Evolutionary conservation across 2,797 vertebrate genomes (phyloP).

Genomic region (Chaunax sp.): DNA sequence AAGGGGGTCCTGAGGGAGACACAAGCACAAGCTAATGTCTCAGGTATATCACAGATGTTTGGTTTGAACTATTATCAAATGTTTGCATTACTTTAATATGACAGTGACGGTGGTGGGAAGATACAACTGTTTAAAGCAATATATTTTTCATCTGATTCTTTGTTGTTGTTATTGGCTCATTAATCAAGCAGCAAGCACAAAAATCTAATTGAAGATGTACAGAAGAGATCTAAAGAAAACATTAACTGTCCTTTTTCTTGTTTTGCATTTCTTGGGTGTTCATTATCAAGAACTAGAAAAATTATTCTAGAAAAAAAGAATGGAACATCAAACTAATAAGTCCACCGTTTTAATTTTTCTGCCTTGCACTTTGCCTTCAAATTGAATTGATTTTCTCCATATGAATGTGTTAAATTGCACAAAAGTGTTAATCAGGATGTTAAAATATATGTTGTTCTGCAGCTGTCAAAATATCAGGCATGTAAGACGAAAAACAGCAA

Average conservation of each 20-base stretch:
- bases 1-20: constrained; percentile 89
- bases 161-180: too few relatives aligned
- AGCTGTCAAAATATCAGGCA: background rate
- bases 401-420: too few relatives aligned
- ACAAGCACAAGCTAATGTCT: constrained; percentile 76
- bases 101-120: background rate
- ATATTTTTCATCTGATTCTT: background rate
- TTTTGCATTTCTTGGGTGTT: too few relatives aligned
- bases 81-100: background rate
- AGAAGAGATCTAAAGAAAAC: too few relatives aligned
- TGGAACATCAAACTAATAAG: too few relatives aligned
- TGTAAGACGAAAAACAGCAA: background rate
- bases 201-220: too few relatives aligned
- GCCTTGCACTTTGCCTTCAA: too few relatives aligned
- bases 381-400: too few relatives aligned
- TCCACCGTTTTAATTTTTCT: too few relatives aligned
- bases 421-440: background rate
- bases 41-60: constrained; percentile 33
- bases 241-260: too few relatives aligned
- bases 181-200: too few relatives aligned
- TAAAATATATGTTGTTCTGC: background rate
- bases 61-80: background rate
- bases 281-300: background rate
- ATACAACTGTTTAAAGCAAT: background rate
- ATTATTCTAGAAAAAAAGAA: too few relatives aligned